phyloP scores from a whole-genome alignment of 2,888 invertebrate species.

The Diarsia mendica region DNA sequence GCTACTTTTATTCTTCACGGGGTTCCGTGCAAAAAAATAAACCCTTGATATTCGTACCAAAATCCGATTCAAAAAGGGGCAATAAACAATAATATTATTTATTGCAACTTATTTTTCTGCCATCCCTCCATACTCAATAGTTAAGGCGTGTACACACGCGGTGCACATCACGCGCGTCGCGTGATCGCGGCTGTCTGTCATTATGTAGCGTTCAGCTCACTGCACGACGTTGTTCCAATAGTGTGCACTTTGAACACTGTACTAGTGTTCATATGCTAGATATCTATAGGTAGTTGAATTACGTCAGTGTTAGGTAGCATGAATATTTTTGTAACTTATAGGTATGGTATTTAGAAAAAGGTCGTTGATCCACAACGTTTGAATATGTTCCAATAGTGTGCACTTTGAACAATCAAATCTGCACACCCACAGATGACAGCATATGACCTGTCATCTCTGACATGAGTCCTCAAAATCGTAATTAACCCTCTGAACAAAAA shows the following conservation, averaged over 20 bases:
- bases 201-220: constrained; percentile 68
- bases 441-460: background rate
- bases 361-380: too few species aligned
- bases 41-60: too few species aligned
- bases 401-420: too few species aligned
- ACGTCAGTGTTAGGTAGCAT: background rate
- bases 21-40: too few species aligned
- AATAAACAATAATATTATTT: too few species aligned
- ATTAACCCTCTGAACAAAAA: constrained; percentile 24
- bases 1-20: too few species aligned
- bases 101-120: constrained; percentile 40
- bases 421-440: background rate
- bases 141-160: constrained; percentile 77
- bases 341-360: background rate
- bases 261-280: background rate
- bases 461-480: background rate
- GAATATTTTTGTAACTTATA: background rate
- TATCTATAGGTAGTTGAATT: background rate
- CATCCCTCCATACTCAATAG: constrained; percentile 63
- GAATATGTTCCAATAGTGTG: too few species aligned
- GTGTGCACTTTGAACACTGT: constrained; percentile 45
- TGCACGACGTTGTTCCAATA: constrained; percentile 60
- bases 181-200: constrained; percentile 80
- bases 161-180: constrained; percentile 77
- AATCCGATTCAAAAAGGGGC: too few species aligned